Percentiles rank a stretch among this genome's conserved stretches.
Conservation (phyloP, 2,113 vertebrate species). For the Burhinus bistriatus region DNA sequence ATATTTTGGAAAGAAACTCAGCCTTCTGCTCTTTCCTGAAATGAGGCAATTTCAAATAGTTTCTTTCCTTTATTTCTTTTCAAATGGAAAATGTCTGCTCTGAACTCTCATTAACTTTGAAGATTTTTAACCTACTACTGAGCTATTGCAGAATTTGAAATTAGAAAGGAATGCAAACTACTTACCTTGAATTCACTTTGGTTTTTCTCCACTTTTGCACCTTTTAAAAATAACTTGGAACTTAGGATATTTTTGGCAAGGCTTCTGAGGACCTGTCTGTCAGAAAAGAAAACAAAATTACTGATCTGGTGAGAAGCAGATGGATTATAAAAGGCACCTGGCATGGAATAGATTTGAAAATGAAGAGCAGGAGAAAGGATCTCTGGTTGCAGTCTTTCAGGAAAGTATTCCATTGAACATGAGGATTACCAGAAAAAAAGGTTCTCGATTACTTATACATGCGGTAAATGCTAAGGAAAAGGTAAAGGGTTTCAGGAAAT, state of each 20-base stretch:
- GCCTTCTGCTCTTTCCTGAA: not conserved
- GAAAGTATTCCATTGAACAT: not conserved
- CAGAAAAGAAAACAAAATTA: conserved; percentile 47
- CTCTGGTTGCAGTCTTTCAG: conserved; percentile 9
- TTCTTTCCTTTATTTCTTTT: not conserved
- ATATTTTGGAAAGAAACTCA: not conserved
- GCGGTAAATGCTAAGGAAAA: not conserved
- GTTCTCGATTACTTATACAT: not conserved
- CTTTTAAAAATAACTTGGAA: conserved; percentile 47
- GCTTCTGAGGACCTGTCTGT: conserved; percentile 18
- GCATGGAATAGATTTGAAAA: conserved; percentile 10
- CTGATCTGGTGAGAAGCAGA: conserved; percentile 35
- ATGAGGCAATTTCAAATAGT: not conserved
- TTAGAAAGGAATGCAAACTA: not conserved
- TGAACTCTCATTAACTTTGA: not conserved
- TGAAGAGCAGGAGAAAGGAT: conserved; percentile 24
- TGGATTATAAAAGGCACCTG: conserved; percentile 37
- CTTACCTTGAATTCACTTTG: conserved; percentile 14
- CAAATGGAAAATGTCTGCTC: conserved; percentile 1
- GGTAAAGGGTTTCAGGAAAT: not conserved
- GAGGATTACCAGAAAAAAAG: not conserved
- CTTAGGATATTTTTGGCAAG: conserved; percentile 15
- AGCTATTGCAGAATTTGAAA: not conserved
- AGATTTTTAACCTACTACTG: not conserved
- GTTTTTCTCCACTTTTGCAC: conserved; percentile 18